Evolutionary conservation across 2,888 invertebrate genomes (phyloP).

Genomic region (Noctuana brunneofusca): DNA sequence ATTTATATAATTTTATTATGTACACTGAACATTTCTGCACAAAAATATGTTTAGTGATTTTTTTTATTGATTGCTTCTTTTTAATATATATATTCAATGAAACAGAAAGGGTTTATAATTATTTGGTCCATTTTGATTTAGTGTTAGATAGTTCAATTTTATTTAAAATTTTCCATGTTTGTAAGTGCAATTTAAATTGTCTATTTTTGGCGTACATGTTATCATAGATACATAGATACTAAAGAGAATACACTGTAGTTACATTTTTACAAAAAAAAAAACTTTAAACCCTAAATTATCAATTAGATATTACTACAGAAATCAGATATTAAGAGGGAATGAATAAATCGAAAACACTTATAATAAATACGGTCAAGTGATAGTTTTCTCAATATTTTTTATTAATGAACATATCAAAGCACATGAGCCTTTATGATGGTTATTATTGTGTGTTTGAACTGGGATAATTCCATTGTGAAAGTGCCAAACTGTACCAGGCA

Average conservation of each 20-base stretch:
- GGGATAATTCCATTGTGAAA: constrained; percentile 25
- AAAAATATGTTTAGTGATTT: constrained; percentile 1
- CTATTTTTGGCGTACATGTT: constrained; percentile 35
- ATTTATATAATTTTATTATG: neutral
- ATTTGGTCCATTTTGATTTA: constrained; percentile 50
- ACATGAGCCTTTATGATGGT: constrained; percentile 33
- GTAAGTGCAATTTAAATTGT: constrained; percentile 45
- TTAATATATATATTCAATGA: constrained; percentile 5
- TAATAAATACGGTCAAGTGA: neutral
- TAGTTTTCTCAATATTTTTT: constrained; percentile 37
- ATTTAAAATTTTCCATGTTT: constrained; percentile 47
- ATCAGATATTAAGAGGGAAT: neutral
- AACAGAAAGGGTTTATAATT: constrained; percentile 46
- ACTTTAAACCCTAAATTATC: neutral
- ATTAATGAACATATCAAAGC: constrained; percentile 55
- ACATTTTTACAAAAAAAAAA: neutral
- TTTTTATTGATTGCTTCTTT: constrained; percentile 7
- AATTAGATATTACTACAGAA: neutral
- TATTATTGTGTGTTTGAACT: constrained; percentile 21
- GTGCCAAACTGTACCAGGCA: constrained; percentile 67
- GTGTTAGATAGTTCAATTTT: constrained; percentile 60
- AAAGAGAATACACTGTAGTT: neutral
- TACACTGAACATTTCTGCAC: constrained; percentile 11
- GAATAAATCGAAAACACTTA: neutral
- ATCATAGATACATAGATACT: neutral